phyloP scores from a whole-genome alignment of 92 coral and sea anemone genomes.

The Epizoanthus illoricatus region DNA sequence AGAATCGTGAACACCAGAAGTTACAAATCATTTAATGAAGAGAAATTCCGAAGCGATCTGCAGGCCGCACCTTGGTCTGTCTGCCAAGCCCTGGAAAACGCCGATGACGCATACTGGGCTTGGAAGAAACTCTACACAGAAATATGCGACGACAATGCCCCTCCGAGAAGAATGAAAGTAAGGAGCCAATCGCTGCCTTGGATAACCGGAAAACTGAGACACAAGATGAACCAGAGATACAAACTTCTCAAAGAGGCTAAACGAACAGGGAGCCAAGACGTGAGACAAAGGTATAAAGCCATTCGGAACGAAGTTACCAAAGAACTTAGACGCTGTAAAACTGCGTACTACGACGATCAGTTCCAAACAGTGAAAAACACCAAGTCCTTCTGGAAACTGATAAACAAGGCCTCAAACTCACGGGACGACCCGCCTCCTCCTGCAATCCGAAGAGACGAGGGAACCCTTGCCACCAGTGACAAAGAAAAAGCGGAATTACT shows the following conservation, averaged over 20 bases:
- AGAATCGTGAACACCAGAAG: constrained; percentile 45
- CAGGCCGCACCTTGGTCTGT: constrained; percentile 49
- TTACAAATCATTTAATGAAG: constrained; percentile 47
- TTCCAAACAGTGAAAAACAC: constrained; percentile 42
- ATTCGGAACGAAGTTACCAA: constrained; percentile 54
- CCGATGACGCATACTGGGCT: constrained; percentile 53
- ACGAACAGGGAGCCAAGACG: constrained; percentile 17
- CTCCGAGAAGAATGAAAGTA: constrained; percentile 45
- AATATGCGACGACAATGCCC: constrained; percentile 52
- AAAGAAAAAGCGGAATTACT: constrained; percentile 42
- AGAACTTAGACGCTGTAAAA: constrained; percentile 51
- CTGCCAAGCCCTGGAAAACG: constrained; percentile 49
- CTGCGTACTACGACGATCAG: constrained; percentile 37
- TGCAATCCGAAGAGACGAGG: constrained; percentile 43
- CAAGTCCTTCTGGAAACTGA: constrained; percentile 51
- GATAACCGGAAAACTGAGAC: constrained; percentile 58
- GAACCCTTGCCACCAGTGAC: constrained; percentile 47
- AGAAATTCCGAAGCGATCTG: constrained; percentile 41
- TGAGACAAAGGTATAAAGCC: constrained; percentile 38
- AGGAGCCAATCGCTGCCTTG: constrained; percentile 58
- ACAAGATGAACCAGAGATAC: constrained; percentile 56
- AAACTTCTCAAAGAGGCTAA: constrained; percentile 44
- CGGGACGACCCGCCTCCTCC: constrained; percentile 17
- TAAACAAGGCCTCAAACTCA: constrained; percentile 41
- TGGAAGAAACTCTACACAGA: constrained; percentile 49